Percentiles rank a stretch among this genome's conserved stretches.
phyloP scores from a whole-genome alignment of 2,888 invertebrate species.

The Cheilosia pagana region DNA sequence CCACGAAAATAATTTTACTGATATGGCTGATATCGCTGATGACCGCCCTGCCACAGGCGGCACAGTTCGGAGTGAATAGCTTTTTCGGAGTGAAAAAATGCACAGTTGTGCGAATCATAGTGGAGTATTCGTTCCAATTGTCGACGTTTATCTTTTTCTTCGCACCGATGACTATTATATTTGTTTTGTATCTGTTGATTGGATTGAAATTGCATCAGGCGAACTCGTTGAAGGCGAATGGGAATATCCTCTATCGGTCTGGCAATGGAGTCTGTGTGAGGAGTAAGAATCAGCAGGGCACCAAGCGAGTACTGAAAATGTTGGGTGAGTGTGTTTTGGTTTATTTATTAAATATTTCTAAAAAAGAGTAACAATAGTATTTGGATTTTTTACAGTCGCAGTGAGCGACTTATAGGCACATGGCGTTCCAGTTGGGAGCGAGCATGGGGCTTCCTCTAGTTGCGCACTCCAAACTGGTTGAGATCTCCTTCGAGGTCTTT shows the following conservation, averaged over 20 bases:
- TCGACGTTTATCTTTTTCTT: slow-evolving; percentile 91
- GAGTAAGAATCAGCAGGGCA: slow-evolving; percentile 85
- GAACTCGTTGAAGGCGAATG: slow-evolving; percentile 81
- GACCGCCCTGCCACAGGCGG: slow-evolving; percentile 90
- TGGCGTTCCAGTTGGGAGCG: too few species aligned
- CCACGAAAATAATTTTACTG: slow-evolving; percentile 88
- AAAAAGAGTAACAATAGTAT: too few species aligned
- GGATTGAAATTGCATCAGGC: slow-evolving; percentile 88
- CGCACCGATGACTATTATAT: slow-evolving; percentile 94
- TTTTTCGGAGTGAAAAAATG: slow-evolving; percentile 80
- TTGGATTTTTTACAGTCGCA: not conserved
- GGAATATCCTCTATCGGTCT: slow-evolving; percentile 76
- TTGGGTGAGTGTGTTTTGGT: slow-evolving; percentile 86
- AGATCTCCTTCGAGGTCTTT: too few species aligned
- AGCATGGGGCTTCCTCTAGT: too few species aligned
- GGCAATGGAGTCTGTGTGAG: slow-evolving; percentile 79
- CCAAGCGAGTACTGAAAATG: slow-evolving; percentile 90
- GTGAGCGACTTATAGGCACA: too few species aligned
- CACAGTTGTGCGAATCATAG: slow-evolving; percentile 81
- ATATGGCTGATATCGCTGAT: slow-evolving; percentile 92
- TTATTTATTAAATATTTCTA: too few species aligned
- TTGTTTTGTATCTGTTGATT: slow-evolving; percentile 91
- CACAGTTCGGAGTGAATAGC: slow-evolving; percentile 88
- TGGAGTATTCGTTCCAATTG: slow-evolving; percentile 85
- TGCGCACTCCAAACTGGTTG: too few species aligned